A percentile compares a stretch with the other conserved stretches of the same genome.
phyloP scores from a whole-genome alignment of 2,113 vertebrate species.

The Colinus virginianus region DNA sequence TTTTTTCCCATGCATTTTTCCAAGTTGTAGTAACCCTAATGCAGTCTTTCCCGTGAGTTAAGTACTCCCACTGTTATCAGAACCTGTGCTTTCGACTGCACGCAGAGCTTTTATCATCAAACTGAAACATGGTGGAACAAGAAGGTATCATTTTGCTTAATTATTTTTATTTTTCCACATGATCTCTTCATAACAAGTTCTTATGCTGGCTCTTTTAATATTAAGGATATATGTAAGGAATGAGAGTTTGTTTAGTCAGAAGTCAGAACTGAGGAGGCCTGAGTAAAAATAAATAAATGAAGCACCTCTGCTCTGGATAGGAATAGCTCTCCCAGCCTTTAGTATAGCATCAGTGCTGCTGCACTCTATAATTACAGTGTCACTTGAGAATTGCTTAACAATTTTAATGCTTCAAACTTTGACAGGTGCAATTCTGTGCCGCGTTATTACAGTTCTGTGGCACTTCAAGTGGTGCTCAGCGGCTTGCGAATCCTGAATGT shows the following conservation, averaged over 20 bases:
- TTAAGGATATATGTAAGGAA: background rate
- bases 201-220: background rate
- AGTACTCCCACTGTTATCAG: accelerated
- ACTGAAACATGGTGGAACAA: background rate
- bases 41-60: background rate
- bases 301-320: background rate
- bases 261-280: background rate
- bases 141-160: background rate
- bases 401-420: constrained; percentile 50
- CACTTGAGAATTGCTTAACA: constrained; percentile 53
- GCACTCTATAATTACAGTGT: constrained; percentile 64
- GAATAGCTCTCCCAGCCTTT: background rate
- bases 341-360: background rate
- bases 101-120: background rate
- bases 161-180: background rate
- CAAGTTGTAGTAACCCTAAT: background rate
- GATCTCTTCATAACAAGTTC: background rate
- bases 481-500: constrained; percentile 37
- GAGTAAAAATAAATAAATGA: background rate
- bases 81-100: background rate
- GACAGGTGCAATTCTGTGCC: constrained; percentile 59
- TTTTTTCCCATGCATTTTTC: background rate
- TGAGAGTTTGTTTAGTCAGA: background rate
- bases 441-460: constrained; percentile 47
- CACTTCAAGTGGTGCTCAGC: constrained; percentile 12